Evolutionary conservation across 2,888 invertebrate species (phyloP).

Genomic region (Zonitis immaculata): DNA sequence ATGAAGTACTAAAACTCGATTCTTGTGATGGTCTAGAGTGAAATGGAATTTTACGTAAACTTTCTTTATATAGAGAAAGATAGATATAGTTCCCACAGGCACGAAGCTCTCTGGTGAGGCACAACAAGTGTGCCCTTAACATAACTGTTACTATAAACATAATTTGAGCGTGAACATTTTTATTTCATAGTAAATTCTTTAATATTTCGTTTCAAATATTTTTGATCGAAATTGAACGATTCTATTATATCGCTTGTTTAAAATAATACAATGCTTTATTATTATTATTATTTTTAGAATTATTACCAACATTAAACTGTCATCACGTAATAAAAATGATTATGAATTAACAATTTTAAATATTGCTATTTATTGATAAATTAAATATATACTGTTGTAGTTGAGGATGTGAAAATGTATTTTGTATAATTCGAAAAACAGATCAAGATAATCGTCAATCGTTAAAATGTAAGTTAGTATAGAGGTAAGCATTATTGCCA

Average conservation of each 20-base stretch:
- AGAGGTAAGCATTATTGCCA: slow-evolving; percentile 30
- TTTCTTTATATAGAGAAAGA: slow-evolving; percentile 22
- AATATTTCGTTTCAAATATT: slow-evolving; percentile 36
- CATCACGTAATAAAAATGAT: neutral
- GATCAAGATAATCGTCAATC: slow-evolving; percentile 13
- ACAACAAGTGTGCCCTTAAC: slow-evolving; percentile 51
- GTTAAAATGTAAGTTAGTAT: slow-evolving; percentile 26
- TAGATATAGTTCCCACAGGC: slow-evolving; percentile 37
- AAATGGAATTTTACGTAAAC: slow-evolving; percentile 12
- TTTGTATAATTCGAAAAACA: slow-evolving; percentile 15
- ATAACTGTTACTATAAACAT: slow-evolving; percentile 51
- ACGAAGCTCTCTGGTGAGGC: slow-evolving; percentile 41
- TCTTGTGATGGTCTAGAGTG: slow-evolving; percentile 36
- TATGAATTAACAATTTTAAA: neutral
- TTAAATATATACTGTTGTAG: neutral
- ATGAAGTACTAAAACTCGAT: slow-evolving; percentile 51
- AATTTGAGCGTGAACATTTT: slow-evolving; percentile 48
- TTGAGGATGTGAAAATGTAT: neutral
- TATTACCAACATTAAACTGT: neutral
- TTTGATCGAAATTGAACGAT: slow-evolving; percentile 32
- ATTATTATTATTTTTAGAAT: too few species aligned
- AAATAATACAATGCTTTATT: too few species aligned
- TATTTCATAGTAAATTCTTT: slow-evolving; percentile 44
- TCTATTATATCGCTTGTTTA: too few species aligned
- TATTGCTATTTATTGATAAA: too few species aligned